These are phyloP conservation scores for Eumerus sabulonum DNA, from an alignment of 2,888 invertebrate genomes.

Conservation along the genomic window DNA sequence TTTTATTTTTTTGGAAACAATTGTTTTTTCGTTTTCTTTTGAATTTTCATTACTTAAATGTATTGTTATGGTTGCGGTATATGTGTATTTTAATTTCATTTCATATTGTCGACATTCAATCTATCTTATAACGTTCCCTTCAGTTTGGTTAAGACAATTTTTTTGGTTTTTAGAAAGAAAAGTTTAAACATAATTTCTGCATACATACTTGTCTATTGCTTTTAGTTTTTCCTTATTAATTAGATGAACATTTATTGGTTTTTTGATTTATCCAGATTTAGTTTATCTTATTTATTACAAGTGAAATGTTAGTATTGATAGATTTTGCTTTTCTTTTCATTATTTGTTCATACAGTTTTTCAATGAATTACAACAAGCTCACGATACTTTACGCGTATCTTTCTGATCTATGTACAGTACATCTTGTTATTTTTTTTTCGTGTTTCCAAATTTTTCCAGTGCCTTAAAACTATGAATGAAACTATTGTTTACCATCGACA, in stretches of 20 bases:
- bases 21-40: not conserved
- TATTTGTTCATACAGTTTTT: not conserved
- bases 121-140: constrained; percentile 22
- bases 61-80: constrained; percentile 8
- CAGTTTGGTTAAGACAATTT: not conserved
- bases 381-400: too few relatives aligned
- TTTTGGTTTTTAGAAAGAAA: too few relatives aligned
- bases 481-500: too few relatives aligned
- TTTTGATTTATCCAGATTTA: constrained; percentile 20
- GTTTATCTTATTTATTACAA: constrained; percentile 2
- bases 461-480: too few relatives aligned
- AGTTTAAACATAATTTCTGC: too few relatives aligned
- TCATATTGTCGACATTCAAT: constrained; percentile 55
- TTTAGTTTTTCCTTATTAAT: constrained; percentile 25
- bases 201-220: constrained; percentile 44
- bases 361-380: constrained; percentile 5
- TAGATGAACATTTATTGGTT: constrained; percentile 37
- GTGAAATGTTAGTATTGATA: too few relatives aligned
- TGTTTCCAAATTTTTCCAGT: too few relatives aligned
- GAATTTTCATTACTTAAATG: constrained; percentile 19
- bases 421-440: too few relatives aligned
- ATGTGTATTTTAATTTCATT: constrained; percentile 13
- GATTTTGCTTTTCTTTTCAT: constrained; percentile 6
- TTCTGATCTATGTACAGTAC: too few relatives aligned
- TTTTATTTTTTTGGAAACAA: constrained; percentile 13